These are phyloP conservation scores for Cynocephalus volans DNA, from an alignment of 2,113 vertebrate species.

Conservation along the genomic window DNA sequence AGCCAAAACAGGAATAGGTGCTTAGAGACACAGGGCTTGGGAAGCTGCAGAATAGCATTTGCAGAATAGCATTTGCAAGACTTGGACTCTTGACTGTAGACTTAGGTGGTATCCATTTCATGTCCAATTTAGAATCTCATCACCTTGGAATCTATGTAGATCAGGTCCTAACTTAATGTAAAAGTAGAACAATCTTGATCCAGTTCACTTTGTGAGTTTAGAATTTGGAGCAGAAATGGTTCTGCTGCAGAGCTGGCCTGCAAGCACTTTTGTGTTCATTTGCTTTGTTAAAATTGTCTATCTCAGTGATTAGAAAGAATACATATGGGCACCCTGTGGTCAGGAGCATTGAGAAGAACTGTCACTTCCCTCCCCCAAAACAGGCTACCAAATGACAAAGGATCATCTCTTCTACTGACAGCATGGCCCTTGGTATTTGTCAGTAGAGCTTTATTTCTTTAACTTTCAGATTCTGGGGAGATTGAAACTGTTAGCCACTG, in stretches of 20 bases:
- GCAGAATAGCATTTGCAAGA: too few relatives aligned
- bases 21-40: neutral
- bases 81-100: neutral
- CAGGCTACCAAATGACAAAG: neutral
- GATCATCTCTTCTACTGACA: neutral
- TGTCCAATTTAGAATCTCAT: neutral
- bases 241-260: neutral
- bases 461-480: neutral
- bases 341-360: neutral
- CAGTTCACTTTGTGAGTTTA: neutral
- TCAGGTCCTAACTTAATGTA: neutral
- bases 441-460: neutral
- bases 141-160: neutral
- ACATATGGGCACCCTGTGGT: neutral
- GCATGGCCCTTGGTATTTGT: neutral
- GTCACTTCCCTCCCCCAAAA: neutral
- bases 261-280: neutral
- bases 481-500: neutral
- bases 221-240: neutral
- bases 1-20: neutral
- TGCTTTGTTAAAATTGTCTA: neutral
- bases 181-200: neutral
- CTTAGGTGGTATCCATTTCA: neutral
- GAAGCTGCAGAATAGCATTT: neutral
- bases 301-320: constrained; percentile 1